Conservation (phyloP, 2,797 vertebrate genomes). For the Labeo calbasu region DNA sequence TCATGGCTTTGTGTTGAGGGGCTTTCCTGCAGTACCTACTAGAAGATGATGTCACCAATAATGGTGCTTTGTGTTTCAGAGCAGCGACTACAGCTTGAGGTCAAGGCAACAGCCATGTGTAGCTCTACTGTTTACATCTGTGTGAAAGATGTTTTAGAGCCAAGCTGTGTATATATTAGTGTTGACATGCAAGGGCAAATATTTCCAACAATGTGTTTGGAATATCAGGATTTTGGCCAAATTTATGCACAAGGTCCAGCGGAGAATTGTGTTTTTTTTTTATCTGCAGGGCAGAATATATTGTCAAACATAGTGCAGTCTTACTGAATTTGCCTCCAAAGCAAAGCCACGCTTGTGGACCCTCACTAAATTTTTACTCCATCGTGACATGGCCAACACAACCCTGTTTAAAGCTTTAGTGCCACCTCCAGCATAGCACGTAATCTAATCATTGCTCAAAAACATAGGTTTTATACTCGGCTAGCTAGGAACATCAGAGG, state of each 20-base stretch:
- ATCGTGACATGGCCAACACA: neutral
- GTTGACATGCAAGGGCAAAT: neutral
- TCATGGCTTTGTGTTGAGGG: neutral
- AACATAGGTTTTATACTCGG: neutral
- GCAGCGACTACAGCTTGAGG: slow-evolving; percentile 6
- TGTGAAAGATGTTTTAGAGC: slow-evolving; percentile 13
- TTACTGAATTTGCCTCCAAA: slow-evolving; percentile 13
- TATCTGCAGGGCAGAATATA: neutral
- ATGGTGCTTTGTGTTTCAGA: neutral
- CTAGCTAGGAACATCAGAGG: neutral
- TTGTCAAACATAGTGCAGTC: slow-evolving; percentile 2
- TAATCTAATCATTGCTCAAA: too few relatives aligned
- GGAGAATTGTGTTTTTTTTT: neutral
- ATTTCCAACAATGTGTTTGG: slow-evolving; percentile 16
- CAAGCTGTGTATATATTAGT: slow-evolving; percentile 22
- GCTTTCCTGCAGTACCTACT: slow-evolving; percentile 2
- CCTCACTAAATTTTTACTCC: neutral
- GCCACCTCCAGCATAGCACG: neutral
- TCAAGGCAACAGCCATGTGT: neutral
- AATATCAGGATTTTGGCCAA: neutral
- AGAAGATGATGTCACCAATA: slow-evolving; percentile 21
- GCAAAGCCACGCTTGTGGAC: neutral
- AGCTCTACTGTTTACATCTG: slow-evolving; percentile 14
- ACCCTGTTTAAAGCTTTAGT: neutral
- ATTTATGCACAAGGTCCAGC: neutral